Base-by-base conservation (phyloP, 2,888 invertebrate species). In the Eumerus sabulonum region DNA sequence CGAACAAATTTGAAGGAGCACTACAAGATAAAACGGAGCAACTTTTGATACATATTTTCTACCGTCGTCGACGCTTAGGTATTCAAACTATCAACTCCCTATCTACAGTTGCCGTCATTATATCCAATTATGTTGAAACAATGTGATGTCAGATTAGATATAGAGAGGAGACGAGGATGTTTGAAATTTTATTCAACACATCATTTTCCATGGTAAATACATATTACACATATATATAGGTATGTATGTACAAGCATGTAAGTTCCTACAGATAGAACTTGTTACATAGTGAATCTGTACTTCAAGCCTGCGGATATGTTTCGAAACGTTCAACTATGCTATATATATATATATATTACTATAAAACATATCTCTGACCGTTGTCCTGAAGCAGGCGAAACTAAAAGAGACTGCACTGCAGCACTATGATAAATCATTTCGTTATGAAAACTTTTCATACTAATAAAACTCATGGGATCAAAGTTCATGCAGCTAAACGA, bases 401-500 rank as follows among this genome's bases (percentile, higher is more conserved):
- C 68, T 66, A 60, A 59, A 74, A 64, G 64, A 70, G 64, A 74
- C 79, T 79, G 64, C 74, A 77, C 68, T 73, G 77, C 77, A 73
- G 73, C 79, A 79, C 79, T 79, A 64, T 70, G 74, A 79, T 79
- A 74, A 79, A 79, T 79, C 79, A 79, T 74, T 74, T 70, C 74
- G 79, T 79, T 79, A 79, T 79, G 79, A 79, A 74, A 74, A 70
- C 63, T 79, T 77, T 79, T 74, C 74, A 16, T 79, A 74, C 74
- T 79, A 79, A 79, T 74, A 74, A 79, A 79, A 79, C 79, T 70
- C 79, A 74, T 79, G 79, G 79, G 79, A 79, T 79, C 79, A 70
- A 73, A 79, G 79, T 79, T 79, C 68, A 64, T 79, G 79, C 74
- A 79, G 68, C 79, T 79, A 68, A 73, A 74, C 74, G 68, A 74